These are phyloP conservation scores for Drosophila atripex DNA, from an alignment of 2,888 invertebrate species.

Conservation along the genomic window DNA sequence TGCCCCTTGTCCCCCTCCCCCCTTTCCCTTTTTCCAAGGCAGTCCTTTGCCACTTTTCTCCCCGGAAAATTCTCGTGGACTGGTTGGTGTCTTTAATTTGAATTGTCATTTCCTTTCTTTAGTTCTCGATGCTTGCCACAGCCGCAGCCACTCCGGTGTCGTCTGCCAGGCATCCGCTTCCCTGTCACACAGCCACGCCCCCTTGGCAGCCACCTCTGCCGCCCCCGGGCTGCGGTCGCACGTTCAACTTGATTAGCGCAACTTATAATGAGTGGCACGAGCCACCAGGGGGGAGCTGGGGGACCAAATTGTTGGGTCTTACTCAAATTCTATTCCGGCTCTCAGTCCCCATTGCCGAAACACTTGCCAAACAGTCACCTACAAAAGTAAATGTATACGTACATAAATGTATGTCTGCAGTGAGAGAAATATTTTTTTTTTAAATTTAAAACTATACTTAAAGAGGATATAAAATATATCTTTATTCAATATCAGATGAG, in stretches of 20 bases:
- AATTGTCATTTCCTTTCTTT: constrained; percentile 79
- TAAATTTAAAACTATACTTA: not conserved
- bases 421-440: not conserved
- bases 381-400: constrained; percentile 56
- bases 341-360: constrained; percentile 18
- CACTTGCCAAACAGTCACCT: constrained; percentile 61
- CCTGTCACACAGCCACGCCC: constrained; percentile 46
- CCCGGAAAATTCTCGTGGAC: constrained; percentile 30
- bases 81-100: constrained; percentile 71
- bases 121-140: constrained; percentile 52
- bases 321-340: constrained; percentile 23
- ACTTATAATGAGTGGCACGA: constrained; percentile 78
- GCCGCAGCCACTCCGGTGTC: constrained; percentile 35
- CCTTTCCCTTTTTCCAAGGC: not conserved
- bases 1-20: not conserved
- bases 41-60: not conserved
- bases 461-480: not conserved
- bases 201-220: not conserved
- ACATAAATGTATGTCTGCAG: constrained; percentile 24
- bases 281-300: constrained; percentile 51
- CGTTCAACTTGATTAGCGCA: constrained; percentile 79
- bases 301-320: constrained; percentile 38
- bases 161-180: constrained; percentile 57
- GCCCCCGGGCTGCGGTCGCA: constrained; percentile 38
- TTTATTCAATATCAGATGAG: not conserved